These are phyloP conservation scores for Solenopsis fugax DNA, from an alignment of 1,140 invertebrate species.

Conservation along the genomic window DNA sequence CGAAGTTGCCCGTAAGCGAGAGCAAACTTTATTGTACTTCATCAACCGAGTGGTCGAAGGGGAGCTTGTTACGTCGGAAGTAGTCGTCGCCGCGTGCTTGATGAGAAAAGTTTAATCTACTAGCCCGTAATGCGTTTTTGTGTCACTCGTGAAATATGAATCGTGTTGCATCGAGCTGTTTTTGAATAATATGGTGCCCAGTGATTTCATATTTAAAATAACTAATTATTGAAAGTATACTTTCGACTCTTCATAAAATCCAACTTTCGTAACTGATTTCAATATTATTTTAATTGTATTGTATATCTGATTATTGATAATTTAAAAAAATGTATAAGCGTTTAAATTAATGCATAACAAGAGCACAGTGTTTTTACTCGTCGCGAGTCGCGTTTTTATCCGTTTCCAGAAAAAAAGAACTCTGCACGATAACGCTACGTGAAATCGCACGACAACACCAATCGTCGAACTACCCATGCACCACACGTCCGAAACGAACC, in stretches of 20 bases:
- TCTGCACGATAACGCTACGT: slow-evolving; percentile 51
- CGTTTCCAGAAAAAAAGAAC: background rate
- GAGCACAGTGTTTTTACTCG: background rate
- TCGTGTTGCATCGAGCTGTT: slow-evolving; percentile 33
- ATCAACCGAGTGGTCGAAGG: slow-evolving; percentile 65
- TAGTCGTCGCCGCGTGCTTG: slow-evolving; percentile 56
- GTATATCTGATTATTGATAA: background rate
- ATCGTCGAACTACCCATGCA: slow-evolving; percentile 59
- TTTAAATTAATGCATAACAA: background rate
- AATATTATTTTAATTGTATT: background rate
- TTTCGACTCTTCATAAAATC: background rate
- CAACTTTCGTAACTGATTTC: background rate
- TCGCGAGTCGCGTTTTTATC: background rate
- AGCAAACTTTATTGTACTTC: slow-evolving; percentile 71
- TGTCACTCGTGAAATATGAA: slow-evolving; percentile 72
- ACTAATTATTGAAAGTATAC: background rate
- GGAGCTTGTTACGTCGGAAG: slow-evolving; percentile 59
- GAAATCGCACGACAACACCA: slow-evolving; percentile 32
- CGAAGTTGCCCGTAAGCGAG: slow-evolving; percentile 70
- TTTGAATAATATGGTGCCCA: slow-evolving; percentile 38
- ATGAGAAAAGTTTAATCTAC: slow-evolving; percentile 77
- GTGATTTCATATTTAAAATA: background rate
- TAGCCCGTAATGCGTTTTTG: slow-evolving; percentile 69
- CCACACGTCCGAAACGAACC: slow-evolving; percentile 68
- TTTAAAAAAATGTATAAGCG: background rate